phyloP scores from a whole-genome alignment of 1,140 invertebrate species.

The Diorhabda carinulata region DNA sequence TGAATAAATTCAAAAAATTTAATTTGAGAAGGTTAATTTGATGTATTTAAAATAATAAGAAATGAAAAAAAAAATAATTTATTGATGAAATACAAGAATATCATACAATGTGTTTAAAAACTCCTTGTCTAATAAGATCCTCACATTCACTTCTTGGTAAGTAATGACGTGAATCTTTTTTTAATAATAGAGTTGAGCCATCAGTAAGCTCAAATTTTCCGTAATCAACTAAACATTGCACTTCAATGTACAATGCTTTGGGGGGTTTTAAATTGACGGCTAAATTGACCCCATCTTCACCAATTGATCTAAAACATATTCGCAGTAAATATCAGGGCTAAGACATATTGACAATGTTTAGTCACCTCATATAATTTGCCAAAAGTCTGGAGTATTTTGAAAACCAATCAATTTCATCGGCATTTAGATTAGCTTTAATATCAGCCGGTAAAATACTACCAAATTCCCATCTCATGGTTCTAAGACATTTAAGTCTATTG shows the following conservation, averaged over 20 bases:
- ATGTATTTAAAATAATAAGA: neutral
- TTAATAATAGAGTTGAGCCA: slow-evolving; percentile 82
- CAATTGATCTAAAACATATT: slow-evolving; percentile 56
- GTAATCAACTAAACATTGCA: slow-evolving; percentile 84
- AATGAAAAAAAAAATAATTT: neutral
- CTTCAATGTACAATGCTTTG: slow-evolving; percentile 89
- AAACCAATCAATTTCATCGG: slow-evolving; percentile 83
- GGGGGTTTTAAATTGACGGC: slow-evolving; percentile 86
- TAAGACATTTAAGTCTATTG: slow-evolving; percentile 74
- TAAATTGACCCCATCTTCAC: slow-evolving; percentile 77
- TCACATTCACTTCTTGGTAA: slow-evolving; percentile 85
- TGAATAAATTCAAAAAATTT: too few species aligned
- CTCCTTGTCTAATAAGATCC: slow-evolving; percentile 85
- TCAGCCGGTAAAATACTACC: slow-evolving; percentile 85
- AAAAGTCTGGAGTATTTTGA: slow-evolving; percentile 81
- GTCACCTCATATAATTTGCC: slow-evolving; percentile 78
- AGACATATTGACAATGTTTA: neutral
- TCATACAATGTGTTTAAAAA: slow-evolving; percentile 72
- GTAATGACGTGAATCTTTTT: slow-evolving; percentile 91
- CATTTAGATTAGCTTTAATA: slow-evolving; percentile 74
- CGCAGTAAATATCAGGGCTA: neutral
- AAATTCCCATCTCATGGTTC: slow-evolving; percentile 87
- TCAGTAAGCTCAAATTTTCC: slow-evolving; percentile 92
- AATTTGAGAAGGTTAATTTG: neutral
- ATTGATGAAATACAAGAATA: neutral